A percentile compares a stretch with the other conserved stretches of the same genome.
Evolutionary conservation across 2,888 invertebrate genomes (phyloP).

Genomic region (Chloromyia formosa): DNA sequence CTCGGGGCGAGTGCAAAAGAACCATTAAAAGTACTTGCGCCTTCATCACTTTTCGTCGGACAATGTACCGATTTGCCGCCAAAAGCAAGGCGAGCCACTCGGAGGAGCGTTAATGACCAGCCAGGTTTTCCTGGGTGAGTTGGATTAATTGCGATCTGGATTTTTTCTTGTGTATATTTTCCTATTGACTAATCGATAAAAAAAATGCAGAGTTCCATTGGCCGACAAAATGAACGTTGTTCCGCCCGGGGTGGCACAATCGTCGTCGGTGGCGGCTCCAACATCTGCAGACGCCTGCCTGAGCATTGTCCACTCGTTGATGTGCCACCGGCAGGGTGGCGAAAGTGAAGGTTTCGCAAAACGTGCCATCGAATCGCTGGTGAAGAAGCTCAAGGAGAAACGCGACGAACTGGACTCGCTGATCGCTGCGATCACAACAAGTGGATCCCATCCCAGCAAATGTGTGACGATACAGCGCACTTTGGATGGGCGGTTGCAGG

Average conservation of each 20-base stretch:
- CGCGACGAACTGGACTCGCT: constrained; percentile 96
- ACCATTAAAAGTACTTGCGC: too few relatives aligned
- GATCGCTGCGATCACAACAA: constrained; percentile 98
- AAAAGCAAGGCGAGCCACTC: too few relatives aligned
- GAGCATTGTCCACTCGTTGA: constrained; percentile 97
- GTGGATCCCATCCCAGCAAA: constrained; percentile 96
- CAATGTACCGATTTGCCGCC: too few relatives aligned
- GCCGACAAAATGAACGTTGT: constrained; percentile 72
- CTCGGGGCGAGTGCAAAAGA: too few relatives aligned
- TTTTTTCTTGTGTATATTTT: too few relatives aligned
- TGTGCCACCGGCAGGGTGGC: constrained; percentile 98
- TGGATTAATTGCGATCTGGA: too few relatives aligned
- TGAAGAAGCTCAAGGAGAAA: constrained; percentile 99
- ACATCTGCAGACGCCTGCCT: constrained; percentile 98
- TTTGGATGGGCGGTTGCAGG: constrained; percentile 96
- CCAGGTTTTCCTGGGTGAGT: too few relatives aligned
- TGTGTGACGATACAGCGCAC: constrained; percentile 99
- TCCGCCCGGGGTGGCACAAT: constrained; percentile 68
- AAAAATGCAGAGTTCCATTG: too few relatives aligned
- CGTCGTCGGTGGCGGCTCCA: constrained; percentile 74
- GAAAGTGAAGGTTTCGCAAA: constrained; percentile 98
- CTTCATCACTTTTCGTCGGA: too few relatives aligned
- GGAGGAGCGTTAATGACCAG: too few relatives aligned
- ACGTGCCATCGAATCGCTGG: constrained; percentile 97
- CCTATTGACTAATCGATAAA: too few relatives aligned